Conservation (phyloP, 2,113 vertebrate genomes). For the Oreochromis tanganicae region DNA sequence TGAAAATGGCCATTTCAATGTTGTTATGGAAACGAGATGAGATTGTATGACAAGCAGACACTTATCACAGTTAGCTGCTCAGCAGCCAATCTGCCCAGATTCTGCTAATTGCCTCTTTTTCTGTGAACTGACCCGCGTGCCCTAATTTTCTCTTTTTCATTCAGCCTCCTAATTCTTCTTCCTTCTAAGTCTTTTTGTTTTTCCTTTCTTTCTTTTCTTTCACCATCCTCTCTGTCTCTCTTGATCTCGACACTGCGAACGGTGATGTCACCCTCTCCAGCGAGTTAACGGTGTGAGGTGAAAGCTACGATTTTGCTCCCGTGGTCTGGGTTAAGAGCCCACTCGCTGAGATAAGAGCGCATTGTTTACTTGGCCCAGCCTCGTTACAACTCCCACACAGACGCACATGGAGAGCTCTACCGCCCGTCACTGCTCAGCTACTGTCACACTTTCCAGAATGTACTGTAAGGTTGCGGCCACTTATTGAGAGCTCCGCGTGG, state of each 20-base stretch:
- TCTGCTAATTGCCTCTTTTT: slow-evolving; percentile 57
- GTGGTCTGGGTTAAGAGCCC: slow-evolving; percentile 44
- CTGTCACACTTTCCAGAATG: slow-evolving; percentile 29
- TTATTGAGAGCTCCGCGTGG: not conserved
- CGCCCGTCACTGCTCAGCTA: not conserved
- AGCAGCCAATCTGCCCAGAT: slow-evolving; percentile 31
- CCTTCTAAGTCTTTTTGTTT: not conserved
- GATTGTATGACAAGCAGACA: slow-evolving; percentile 50
- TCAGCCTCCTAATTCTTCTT: not conserved
- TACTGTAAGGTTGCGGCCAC: not conserved
- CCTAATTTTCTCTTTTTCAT: not conserved
- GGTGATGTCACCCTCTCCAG: slow-evolving; percentile 18
- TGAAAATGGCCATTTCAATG: slow-evolving; percentile 53
- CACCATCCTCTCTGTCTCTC: not conserved
- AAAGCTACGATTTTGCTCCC: slow-evolving; percentile 23
- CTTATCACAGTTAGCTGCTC: slow-evolving; percentile 49
- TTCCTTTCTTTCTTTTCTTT: not conserved
- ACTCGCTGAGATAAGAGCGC: slow-evolving; percentile 41
- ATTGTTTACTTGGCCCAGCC: slow-evolving; percentile 53
- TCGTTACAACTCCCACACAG: slow-evolving; percentile 42
- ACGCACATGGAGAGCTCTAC: slow-evolving; percentile 24
- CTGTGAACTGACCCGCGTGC: slow-evolving; percentile 21
- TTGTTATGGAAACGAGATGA: slow-evolving; percentile 73
- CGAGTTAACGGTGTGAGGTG: slow-evolving; percentile 11
- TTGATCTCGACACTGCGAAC: not conserved